These are phyloP conservation scores for Ceratosolen fusciceps DNA, from an alignment of 1,140 invertebrate genomes.

Conservation along the genomic window DNA sequence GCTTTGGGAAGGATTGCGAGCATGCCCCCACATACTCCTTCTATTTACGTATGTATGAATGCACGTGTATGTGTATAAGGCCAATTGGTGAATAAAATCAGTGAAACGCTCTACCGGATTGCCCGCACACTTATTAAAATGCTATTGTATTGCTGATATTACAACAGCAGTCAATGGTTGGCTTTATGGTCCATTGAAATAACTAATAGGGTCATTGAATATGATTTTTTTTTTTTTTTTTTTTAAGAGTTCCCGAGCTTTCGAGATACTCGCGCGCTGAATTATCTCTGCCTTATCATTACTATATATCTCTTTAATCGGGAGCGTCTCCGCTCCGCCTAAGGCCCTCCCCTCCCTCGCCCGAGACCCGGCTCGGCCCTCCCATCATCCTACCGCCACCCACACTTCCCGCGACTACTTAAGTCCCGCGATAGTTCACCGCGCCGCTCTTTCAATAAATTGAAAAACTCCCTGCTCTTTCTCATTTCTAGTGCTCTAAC, in stretches of 20 bases:
- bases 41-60: too few species aligned
- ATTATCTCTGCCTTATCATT: constrained; percentile 1
- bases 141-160: background rate
- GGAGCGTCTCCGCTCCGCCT: background rate
- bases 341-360: too few species aligned
- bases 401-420: too few species aligned
- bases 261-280: background rate
- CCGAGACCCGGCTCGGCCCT: too few species aligned
- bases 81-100: too few species aligned
- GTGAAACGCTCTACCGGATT: too few species aligned
- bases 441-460: constrained; percentile 51
- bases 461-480: constrained; percentile 47
- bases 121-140: background rate
- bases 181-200: constrained; percentile 55
- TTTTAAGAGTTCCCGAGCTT: background rate
- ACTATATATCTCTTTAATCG: constrained; percentile 8
- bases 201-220: constrained; percentile 54
- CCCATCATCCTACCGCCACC: too few species aligned
- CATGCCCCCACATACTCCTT: too few species aligned
- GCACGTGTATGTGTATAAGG: background rate
- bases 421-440: constrained; percentile 14
- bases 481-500: constrained; percentile 1
- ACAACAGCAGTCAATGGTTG: constrained; percentile 38
- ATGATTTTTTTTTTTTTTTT: too few species aligned
- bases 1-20: background rate